phyloP scores from a whole-genome alignment of 2,888 invertebrate species.

The Nemoura dubitans region DNA sequence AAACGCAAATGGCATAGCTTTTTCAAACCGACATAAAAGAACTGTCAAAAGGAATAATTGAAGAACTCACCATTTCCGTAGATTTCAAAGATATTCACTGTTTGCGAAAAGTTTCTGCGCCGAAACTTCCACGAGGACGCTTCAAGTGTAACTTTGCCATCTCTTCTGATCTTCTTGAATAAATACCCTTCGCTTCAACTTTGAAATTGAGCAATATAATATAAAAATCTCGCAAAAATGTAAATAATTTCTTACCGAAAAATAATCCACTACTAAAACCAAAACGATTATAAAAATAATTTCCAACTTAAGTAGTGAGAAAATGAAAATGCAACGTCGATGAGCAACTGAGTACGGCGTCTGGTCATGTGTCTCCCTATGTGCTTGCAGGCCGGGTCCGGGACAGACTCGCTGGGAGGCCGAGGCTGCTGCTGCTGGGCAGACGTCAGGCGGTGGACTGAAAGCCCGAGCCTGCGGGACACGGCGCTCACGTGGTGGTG shows the following conservation, averaged over 20 bases:
- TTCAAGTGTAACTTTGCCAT: background rate
- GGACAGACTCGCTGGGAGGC: background rate
- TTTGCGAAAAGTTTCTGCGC: background rate
- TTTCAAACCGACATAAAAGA: background rate
- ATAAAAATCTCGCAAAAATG: background rate
- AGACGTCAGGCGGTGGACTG: background rate
- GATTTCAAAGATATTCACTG: background rate
- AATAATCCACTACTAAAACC: too few relatives aligned
- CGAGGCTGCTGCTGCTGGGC: background rate
- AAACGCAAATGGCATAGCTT: background rate
- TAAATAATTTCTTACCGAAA: background rate
- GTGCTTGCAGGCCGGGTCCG: too few relatives aligned
- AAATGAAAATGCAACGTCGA: too few relatives aligned
- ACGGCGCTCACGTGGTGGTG: background rate
- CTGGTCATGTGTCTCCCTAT: too few relatives aligned
- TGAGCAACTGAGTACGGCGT: too few relatives aligned
- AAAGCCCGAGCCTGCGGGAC: background rate
- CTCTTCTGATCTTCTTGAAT: background rate
- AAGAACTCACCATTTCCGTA: background rate
- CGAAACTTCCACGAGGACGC: background rate
- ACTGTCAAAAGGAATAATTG: background rate
- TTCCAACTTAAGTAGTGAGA: too few relatives aligned
- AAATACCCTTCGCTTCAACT: background rate
- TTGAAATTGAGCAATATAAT: background rate
- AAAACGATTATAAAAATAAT: too few relatives aligned